Evolutionary conservation across 2,797 vertebrate species (phyloP).

Genomic region (Xenops minutus): DNA sequence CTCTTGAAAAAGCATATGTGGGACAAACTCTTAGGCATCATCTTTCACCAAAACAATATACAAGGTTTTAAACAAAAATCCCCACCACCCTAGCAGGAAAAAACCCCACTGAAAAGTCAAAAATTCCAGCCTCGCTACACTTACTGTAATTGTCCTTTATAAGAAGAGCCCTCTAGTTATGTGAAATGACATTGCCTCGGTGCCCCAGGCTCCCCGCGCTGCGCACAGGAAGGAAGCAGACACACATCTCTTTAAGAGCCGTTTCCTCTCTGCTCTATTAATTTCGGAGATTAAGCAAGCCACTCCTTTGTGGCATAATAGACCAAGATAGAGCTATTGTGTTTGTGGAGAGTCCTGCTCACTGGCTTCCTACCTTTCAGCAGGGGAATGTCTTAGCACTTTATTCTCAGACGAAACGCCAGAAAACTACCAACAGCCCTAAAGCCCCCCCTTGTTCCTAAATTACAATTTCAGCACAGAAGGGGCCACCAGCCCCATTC

Average conservation of each 20-base stretch:
- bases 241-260: constrained; percentile 71
- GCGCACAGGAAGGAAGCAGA: constrained; percentile 78
- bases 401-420: constrained; percentile 7
- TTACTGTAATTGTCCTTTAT: constrained; percentile 67
- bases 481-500: not conserved
- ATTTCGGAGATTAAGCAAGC: constrained; percentile 75
- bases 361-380: constrained; percentile 21
- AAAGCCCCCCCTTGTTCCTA: not conserved
- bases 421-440: not conserved
- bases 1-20: not conserved
- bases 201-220: constrained; percentile 61
- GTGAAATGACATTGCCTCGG: constrained; percentile 74
- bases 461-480: not conserved
- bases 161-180: constrained; percentile 70
- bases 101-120: constrained; percentile 10
- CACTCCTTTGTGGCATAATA: constrained; percentile 70
- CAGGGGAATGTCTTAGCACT: not conserved
- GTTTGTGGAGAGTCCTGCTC: constrained; percentile 41
- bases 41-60: not conserved
- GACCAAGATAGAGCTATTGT: constrained; percentile 71
- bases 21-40: not conserved
- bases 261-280: constrained; percentile 78
- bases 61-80: constrained; percentile 25
- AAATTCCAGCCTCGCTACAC: constrained; percentile 42
- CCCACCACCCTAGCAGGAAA: not conserved